A percentile compares a stretch with the other conserved stretches of the same genome.
Conservation (phyloP, 2,113 vertebrate genomes). For the Lichenostomus cassidix region DNA sequence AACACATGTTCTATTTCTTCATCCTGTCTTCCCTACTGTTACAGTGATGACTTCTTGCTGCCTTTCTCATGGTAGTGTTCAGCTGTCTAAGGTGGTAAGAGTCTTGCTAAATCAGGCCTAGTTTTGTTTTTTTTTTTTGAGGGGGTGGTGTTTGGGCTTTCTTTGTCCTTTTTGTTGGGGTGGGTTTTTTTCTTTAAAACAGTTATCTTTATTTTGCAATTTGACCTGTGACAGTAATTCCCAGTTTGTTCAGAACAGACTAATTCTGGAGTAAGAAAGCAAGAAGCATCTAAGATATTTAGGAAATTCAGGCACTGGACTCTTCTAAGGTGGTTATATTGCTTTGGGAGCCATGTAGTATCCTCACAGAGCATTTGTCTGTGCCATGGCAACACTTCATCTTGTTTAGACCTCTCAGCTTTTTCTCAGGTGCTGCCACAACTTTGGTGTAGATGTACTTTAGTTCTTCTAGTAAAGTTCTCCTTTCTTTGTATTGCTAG, state of each 20-base stretch:
- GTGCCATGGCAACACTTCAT: fast-evolving
- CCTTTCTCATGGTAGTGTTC: neutral
- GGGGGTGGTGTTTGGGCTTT: fast-evolving
- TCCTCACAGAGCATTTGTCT: neutral
- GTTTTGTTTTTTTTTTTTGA: neutral
- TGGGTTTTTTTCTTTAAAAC: neutral
- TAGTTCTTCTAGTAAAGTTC: neutral
- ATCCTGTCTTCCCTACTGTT: neutral
- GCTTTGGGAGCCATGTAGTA: neutral
- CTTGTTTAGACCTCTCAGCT: neutral
- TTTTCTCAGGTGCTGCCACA: neutral
- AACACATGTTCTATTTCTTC: neutral
- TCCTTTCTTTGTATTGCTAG: neutral
- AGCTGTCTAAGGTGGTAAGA: neutral
- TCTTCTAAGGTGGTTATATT: neutral
- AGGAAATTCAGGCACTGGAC: neutral
- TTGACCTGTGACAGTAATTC: neutral
- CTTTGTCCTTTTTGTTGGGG: neutral
- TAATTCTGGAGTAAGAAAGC: neutral
- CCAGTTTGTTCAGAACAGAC: neutral
- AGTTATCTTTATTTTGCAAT: neutral
- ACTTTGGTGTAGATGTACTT: neutral
- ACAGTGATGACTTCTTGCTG: neutral
- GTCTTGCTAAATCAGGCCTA: neutral
- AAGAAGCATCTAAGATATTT: neutral